Base-by-base conservation (phyloP, 2,888 invertebrate species). In the Troglohyphantes excavatus region DNA sequence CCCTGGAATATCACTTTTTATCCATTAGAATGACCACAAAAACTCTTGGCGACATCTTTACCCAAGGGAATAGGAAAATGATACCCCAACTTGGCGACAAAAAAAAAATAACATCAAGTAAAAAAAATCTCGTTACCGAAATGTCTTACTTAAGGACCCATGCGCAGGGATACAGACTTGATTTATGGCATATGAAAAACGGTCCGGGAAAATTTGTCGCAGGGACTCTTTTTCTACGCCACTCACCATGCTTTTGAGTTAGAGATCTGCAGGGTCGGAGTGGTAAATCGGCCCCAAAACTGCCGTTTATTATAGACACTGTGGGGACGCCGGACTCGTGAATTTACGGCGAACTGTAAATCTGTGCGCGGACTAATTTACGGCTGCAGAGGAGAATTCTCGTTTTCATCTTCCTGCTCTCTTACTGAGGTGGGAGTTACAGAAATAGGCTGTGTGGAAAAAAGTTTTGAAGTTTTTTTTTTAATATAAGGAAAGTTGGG, bases 341-440 rank as follows among this genome's bases (percentile, higher is more conserved):
- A 78, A 90, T 90, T 90, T 90, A 90, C 88, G 83, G 76, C 81
- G 39, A 84, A 70, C 89, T 84, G 89, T 90, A 90, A 90, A 90
- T 90, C 89, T 90, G 89, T 83, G 67, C 83, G 27, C 39, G 78
- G 72, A 78, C 83, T 90, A 90, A 90, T 90, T 90, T 90, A 90
- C 89, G 78, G 83, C 82, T 90, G 61, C 76, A 83, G 82, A 75
- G 83, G 53, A 90, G 67, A 90, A 75, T 78, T 85, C 70, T 65
- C 27, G 46, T 53, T 53, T 53, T 29, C 26, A 19, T 13, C 26
- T 81, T 82, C 53, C 75, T 75, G 73, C 43, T 65, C 33, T 33
- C 19, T 7, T 26, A 61, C 75, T 46, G 68, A 81, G 23, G 85
- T 73, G 53, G 21, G 72, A 88, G 82, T 82, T 75, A 88, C 88